These are phyloP conservation scores for Sminthurides aquaticus DNA, from an alignment of 2,888 invertebrate species.

Conservation along the genomic window DNA sequence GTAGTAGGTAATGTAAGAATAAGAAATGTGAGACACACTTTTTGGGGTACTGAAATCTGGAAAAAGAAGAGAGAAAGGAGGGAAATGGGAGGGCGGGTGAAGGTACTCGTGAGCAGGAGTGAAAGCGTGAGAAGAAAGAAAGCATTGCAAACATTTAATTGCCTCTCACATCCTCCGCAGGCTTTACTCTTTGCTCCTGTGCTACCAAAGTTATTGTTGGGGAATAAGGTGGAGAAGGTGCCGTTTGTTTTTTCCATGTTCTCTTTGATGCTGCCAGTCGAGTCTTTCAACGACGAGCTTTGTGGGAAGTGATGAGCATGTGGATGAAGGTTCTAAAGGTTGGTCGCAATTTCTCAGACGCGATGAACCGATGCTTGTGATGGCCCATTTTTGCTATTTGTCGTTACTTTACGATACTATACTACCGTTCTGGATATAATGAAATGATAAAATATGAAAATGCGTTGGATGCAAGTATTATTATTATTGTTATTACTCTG, in stretches of 20 bases:
- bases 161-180: too few relatives aligned
- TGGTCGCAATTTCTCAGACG: conserved; percentile 18
- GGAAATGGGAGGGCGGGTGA: background rate
- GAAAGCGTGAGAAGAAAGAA: too few relatives aligned
- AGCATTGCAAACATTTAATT: too few relatives aligned
- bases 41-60: too few relatives aligned
- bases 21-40: too few relatives aligned
- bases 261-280: conserved; percentile 33
- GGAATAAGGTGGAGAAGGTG: conserved; percentile 1
- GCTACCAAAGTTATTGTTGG: too few relatives aligned
- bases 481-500: conserved; percentile 18
- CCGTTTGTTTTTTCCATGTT: conserved; percentile 25
- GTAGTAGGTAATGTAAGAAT: too few relatives aligned
- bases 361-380: conserved; percentile 19
- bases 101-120: too few relatives aligned
- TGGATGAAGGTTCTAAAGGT: conserved; percentile 23
- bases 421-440: conserved; percentile 9
- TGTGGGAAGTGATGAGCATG: conserved; percentile 28
- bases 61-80: too few relatives aligned
- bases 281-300: conserved; percentile 37
- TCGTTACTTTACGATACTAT: conserved; percentile 18
- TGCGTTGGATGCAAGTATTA: conserved; percentile 25
- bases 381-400: conserved; percentile 27
- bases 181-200: too few relatives aligned
- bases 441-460: conserved; percentile 1